Evolutionary conservation across 2,888 invertebrate genomes (phyloP), one percentile per base, ranked within the genome.

Genomic region (Cartodere bifasciata): DNA sequence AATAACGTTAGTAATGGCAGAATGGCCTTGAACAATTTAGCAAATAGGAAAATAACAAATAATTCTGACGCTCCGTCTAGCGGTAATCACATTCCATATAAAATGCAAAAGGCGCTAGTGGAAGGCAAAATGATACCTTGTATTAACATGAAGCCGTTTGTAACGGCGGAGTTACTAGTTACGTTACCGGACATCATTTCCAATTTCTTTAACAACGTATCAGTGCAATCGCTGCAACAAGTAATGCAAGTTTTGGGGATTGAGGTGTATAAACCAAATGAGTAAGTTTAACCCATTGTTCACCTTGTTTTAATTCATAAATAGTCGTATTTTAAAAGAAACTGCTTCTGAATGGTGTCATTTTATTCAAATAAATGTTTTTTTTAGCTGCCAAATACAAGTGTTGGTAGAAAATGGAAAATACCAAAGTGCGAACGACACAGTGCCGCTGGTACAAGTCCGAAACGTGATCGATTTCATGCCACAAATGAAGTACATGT

Each of bases 401-500:
- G 73, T 82, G 33, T 65, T 86, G 20, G 70, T 77, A 52, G 80
- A 78, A 52, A 75, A 75, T 21, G 81, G 82, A 49, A 83, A 82
- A 53, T 76, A 76, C 57, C 67, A 70, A 44, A 75, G 74, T 36
- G 63, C 73, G 13, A 73, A 68, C 53, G 84, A 84, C 52, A 74
- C 73, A 29, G 62, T 78, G 52, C 83, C 84, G 22, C 62, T 87
- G 45, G 82, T 87, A 32, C 81, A 81, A 63, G 81, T 86, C 44
- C 74, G 79, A 39, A 83, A 81, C 63, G 78, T 86, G 39, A 77
- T 85, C 64, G 75, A 76, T 53, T 85, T 72, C 60, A 84, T 85
- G 84, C 79, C 82, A 16, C 87, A 87, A 61, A 65, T 87, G 62
- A 82, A 82, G 55, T 87, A 85, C 65, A 85, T 86, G 79, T 70